Evolutionary conservation across 2,888 invertebrate genomes (phyloP).

Genomic region (Scaptomyza tumidula): DNA sequence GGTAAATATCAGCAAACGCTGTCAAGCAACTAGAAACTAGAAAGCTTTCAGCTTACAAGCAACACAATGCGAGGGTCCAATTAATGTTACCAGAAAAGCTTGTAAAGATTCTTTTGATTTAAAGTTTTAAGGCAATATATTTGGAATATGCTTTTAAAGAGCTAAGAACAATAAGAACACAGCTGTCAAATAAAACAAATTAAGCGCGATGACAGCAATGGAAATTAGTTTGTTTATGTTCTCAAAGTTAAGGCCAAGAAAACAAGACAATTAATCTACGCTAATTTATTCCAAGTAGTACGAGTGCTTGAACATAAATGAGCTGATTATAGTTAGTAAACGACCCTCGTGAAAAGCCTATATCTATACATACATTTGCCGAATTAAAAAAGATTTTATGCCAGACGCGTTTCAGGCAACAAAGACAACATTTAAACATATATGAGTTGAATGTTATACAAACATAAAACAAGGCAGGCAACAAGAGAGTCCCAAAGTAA

Average conservation of each 20-base stretch:
- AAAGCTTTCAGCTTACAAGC: conserved; percentile 7
- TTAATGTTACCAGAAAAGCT: conserved; percentile 1
- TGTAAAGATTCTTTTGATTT: conserved; percentile 1
- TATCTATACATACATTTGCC: conserved; percentile 27
- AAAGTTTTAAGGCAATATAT: not conserved
- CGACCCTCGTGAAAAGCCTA: conserved; percentile 55
- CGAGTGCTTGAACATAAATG: conserved; percentile 51
- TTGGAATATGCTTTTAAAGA: not conserved
- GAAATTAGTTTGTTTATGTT: conserved; percentile 16
- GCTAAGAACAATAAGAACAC: not conserved
- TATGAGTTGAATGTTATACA: conserved; percentile 40
- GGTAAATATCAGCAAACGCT: conserved; percentile 51
- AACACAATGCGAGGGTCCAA: conserved; percentile 28
- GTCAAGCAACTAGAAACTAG: conserved; percentile 26
- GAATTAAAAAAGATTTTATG: conserved; percentile 76
- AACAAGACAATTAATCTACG: conserved; percentile 43
- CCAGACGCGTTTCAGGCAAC: conserved; percentile 63
- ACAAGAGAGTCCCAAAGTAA: conserved; percentile 39
- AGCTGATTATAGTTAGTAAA: conserved; percentile 51
- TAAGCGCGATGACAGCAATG: conserved; percentile 4
- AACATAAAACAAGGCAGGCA: conserved; percentile 25
- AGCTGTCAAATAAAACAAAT: conserved; percentile 21
- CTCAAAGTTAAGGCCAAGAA: conserved; percentile 5
- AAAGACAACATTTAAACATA: conserved; percentile 8
- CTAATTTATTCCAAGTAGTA: conserved; percentile 39